phyloP scores from a whole-genome alignment of 37 sponge, comb jelly and placozoan genomes.

The Cladorhizidae sp. region DNA sequence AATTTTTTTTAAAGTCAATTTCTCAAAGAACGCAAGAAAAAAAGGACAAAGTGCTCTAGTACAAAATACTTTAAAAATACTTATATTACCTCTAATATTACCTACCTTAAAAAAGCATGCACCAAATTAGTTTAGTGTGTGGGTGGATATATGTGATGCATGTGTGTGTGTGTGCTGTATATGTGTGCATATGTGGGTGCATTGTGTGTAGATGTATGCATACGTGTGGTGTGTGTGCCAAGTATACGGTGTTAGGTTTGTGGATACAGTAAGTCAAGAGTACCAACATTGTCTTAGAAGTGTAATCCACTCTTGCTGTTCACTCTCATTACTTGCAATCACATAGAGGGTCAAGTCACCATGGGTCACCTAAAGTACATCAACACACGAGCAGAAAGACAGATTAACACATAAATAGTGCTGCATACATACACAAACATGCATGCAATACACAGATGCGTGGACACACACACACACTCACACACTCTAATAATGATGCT shows the following conservation, averaged over 20 bases:
- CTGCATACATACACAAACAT: constrained; percentile 8
- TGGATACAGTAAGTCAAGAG: background rate
- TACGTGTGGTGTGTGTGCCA: no score
- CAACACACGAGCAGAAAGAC: background rate
- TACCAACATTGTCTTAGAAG: constrained; percentile 64
- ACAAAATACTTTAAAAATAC: no score
- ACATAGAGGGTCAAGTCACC: constrained; percentile 84
- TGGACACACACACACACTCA: constrained; percentile 32
- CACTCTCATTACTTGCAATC: constrained; percentile 44
- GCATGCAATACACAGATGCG: constrained; percentile 14
- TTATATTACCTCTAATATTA: no score
- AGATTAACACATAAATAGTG: no score
- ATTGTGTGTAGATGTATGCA: background rate
- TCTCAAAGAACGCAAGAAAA: no score
- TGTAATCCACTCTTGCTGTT: constrained; percentile 75
- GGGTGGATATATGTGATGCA: constrained; percentile 5
- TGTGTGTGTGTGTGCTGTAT: constrained; percentile 15
- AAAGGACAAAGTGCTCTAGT: no score
- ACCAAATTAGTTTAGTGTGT: no score
- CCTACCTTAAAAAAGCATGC: no score
- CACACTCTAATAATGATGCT: background rate
- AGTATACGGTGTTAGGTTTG: no score
- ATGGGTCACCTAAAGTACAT: constrained; percentile 52
- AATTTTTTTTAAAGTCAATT: no score
- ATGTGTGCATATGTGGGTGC: background rate